Evolutionary conservation across 2,797 vertebrate genomes (phyloP), one percentile per base, ranked within the genome.

Genomic region (Spinus pinus): DNA sequence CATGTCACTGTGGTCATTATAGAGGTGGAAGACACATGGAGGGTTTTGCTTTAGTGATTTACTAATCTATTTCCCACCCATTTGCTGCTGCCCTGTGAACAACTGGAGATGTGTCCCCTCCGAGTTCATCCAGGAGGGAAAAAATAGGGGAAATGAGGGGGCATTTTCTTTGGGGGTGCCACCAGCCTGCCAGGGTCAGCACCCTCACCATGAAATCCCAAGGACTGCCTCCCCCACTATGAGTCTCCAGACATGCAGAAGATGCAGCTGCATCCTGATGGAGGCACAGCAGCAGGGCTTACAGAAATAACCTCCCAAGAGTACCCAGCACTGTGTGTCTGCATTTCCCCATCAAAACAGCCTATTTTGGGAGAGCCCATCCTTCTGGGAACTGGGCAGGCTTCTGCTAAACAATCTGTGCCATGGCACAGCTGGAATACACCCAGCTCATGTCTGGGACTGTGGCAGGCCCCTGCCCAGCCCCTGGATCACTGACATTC

Each of bases 311-410:
- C 51, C 31, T 81, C 77, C 72, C 37, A 50, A n/a, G 44, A 90
- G 57, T 44, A 65, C 25, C 21, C 82, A 64, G 75, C 80, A 81
- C 30, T 31, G 30, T 0, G 0, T 54, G 58, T 42, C 85, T 49
- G 70, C 73, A 42, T 51, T 75, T 61, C 78, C 49, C 69, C 28
- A 12, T 72, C 67, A 70, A 33, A 88, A 56, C 70, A 79, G 44
- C 79, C 85, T 93, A 77, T 95, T 95, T 64, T 87, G 79, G 85
- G 92, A 95, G 39, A 91, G 35, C 67, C 1, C 81, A 69, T 60
- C 67, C 80, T 95, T 85, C 91, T 62, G 93, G 87, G 94, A 95
- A 96, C 10, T 5, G 56, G 79, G 72, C 33, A 90, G 71, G 51
- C 44, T 93, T 77, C 92, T 91, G 56, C 33, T 80, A 58, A 93